phyloP scores from a whole-genome alignment of 1,140 invertebrate species.

The Apocrypta bakeri region DNA sequence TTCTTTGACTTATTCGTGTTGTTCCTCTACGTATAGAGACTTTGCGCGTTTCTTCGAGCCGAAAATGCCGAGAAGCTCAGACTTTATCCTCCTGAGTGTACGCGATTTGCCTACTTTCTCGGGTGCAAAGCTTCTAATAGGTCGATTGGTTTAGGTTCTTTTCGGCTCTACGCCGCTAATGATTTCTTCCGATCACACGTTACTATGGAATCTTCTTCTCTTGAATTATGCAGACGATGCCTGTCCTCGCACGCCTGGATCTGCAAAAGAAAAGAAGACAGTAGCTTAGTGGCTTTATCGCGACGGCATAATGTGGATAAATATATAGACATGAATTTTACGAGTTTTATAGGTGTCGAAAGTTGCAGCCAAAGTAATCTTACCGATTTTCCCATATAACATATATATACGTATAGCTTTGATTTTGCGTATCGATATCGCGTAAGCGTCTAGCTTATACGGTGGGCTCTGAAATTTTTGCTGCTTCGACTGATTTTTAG shows the following conservation, averaged over 20 bases:
- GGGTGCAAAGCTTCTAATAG: no score
- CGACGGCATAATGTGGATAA: neutral
- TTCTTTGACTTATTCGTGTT: no score
- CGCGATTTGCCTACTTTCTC: neutral
- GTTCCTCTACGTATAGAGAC: neutral
- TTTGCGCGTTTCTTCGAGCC: neutral
- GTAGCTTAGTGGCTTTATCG: neutral
- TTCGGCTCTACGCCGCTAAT: neutral
- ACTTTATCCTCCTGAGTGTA: neutral
- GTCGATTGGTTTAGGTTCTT: neutral
- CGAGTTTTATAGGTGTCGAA: no score
- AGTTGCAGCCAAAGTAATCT: no score
- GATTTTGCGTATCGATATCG: no score
- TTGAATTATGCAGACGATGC: neutral
- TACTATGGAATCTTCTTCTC: neutral
- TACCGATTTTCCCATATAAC: no score
- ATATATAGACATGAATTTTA: neutral
- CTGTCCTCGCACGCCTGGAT: neutral
- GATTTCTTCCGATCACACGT: neutral
- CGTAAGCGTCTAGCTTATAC: no score
- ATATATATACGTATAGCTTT: no score
- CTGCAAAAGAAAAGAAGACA: neutral
- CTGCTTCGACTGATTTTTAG: conserved; percentile 19
- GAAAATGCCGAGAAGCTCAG: neutral
- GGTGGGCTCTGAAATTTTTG: conserved; percentile 5